Evolutionary conservation across 2,888 invertebrate species (phyloP).

Genomic region (Habroteleia sp.): DNA sequence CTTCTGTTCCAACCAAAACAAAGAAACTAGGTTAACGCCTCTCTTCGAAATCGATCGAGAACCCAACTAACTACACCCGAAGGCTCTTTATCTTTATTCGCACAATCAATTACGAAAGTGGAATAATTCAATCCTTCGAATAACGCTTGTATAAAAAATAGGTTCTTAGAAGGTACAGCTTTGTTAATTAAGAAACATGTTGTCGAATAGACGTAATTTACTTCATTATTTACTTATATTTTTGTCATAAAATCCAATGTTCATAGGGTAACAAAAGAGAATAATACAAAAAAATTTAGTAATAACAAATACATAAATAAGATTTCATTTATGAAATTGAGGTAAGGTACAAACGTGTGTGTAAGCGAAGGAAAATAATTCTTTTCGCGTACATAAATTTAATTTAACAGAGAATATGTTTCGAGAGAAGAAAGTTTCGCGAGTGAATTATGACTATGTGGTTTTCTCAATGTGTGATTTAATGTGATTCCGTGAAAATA

Average conservation of each 20-base stretch:
- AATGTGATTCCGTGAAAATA: slow-evolving; percentile 29
- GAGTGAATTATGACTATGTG: slow-evolving; percentile 32
- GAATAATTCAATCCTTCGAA: slow-evolving; percentile 39
- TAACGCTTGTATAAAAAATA: slow-evolving; percentile 20
- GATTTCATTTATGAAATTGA: too few species aligned
- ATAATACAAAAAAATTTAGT: too few species aligned
- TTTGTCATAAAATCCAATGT: too few species aligned
- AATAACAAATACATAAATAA: not conserved
- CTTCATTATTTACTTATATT: too few species aligned
- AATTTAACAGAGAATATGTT: slow-evolving; percentile 38
- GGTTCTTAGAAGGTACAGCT: not conserved
- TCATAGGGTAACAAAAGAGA: too few species aligned
- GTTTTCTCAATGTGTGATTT: slow-evolving; percentile 35
- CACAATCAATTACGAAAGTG: slow-evolving; percentile 39
- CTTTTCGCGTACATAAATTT: slow-evolving; percentile 5
- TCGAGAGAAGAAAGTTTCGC: slow-evolving; percentile 44
- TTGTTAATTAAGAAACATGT: slow-evolving; percentile 7
- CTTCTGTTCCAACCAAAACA: slow-evolving; percentile 42
- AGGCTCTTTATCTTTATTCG: slow-evolving; percentile 39
- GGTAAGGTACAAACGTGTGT: slow-evolving; percentile 14
- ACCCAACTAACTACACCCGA: slow-evolving; percentile 37
- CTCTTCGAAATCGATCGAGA: slow-evolving; percentile 31
- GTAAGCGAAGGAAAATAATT: slow-evolving; percentile 34
- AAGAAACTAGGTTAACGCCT: slow-evolving; percentile 47
- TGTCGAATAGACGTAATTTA: not conserved